Evolutionary conservation across 92 coral and sea anemone genomes (phyloP), one percentile per base, ranked within the genome.

Genomic region (Zoanthus gigantus): DNA sequence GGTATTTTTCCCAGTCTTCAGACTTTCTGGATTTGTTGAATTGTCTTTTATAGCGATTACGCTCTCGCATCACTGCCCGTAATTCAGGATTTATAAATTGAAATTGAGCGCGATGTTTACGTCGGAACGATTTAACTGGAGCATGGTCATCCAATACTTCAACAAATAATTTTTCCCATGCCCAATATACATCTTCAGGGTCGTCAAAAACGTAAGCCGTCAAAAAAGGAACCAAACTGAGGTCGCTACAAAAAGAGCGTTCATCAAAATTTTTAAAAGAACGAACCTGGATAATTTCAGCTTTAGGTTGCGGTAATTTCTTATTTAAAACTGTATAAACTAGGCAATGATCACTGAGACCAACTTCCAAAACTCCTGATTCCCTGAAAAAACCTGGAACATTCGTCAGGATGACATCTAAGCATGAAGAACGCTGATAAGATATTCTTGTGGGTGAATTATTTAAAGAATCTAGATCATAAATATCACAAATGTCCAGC

Each of bases 401-500:
- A 66, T 86, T 90, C 23, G 76, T 79, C 11, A 65, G 54, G 47
- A 90, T 79, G 10, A 72, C 72, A 46, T 85, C 90, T 4, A 90
- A 23, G 61, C 90, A 72, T 10, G 93, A 78, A 71, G 79, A 72
- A 66, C 60, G 84, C 17, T 88, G 34, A 45, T 54, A 52, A 57
- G 87, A 86, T 17, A 90, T 81, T 50, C 87, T 87, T 31, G 90
- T 90, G 16, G 93, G 90, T 31, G 44, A 82, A 31, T 74, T 86
- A 79, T 60, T 90, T 12, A 90, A 72, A 81, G 72, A 79, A 23
- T 86, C 83, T 12, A 86, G 86, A 81, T 86, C 84, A 56, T 81
- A 90, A 48, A 90, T 76, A 50, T 90, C 87, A 57, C 93, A 85
- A 53, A 77, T 85, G 65, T 77, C 90, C 42, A 90, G 69, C 79